phyloP scores from a whole-genome alignment of 30 jellyfish, hydroid and myxozoan genomes.

The Aurelia aurita complex sp. Pacific region DNA sequence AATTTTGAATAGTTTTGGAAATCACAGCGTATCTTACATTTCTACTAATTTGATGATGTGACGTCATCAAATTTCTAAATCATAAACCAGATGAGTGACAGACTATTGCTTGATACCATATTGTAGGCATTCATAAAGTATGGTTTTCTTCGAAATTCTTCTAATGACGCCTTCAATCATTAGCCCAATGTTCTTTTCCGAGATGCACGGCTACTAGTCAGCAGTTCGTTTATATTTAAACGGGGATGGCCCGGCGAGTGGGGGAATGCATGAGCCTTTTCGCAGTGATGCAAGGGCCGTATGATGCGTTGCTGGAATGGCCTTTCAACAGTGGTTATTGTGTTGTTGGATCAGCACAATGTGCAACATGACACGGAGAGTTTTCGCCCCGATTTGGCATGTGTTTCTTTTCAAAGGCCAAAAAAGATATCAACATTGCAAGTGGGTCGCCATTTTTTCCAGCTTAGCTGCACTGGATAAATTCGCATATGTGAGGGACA shows the following conservation, averaged over 20 bases:
- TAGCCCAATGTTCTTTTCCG: conserved; percentile 42
- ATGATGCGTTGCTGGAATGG: conserved; percentile 41
- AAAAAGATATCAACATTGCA: conserved; percentile 38
- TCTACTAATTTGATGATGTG: too few species aligned
- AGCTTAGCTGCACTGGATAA: conserved; percentile 15
- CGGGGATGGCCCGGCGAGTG: conserved; percentile 38
- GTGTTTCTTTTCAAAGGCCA: conserved; percentile 30
- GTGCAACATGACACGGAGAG: conserved; percentile 19
- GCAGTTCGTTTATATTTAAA: conserved; percentile 6
- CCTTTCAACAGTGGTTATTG: conserved; percentile 23
- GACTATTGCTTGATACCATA: too few species aligned
- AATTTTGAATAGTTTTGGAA: too few species aligned
- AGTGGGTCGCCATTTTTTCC: conserved; percentile 42
- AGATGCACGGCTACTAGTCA: not conserved
- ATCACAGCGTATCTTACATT: too few species aligned
- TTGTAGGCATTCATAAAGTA: too few species aligned
- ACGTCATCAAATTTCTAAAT: too few species aligned
- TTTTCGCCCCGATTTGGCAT: conserved; percentile 17
- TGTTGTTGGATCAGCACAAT: conserved; percentile 22
- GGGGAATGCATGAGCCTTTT: conserved; percentile 16
- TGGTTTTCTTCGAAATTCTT: too few species aligned
- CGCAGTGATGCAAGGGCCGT: conserved; percentile 42
- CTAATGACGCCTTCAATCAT: conserved; percentile 3
- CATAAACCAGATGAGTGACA: too few species aligned
- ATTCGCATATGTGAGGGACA: not conserved